Base-by-base conservation (phyloP, 2,888 invertebrate genomes). In the Pollenia griseotomentosa region DNA sequence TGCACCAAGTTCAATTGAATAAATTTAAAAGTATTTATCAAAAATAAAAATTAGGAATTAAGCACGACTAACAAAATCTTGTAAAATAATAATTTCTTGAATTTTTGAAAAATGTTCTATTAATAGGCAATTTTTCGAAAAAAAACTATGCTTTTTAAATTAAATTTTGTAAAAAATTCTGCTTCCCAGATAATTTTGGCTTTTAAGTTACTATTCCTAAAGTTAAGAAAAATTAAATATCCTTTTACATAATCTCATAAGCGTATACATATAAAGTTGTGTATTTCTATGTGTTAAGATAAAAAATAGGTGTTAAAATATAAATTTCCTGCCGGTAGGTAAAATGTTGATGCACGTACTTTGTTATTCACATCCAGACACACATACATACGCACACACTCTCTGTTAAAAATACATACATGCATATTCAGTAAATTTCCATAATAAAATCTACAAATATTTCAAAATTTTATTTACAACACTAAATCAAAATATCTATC, bases 231-330 rank as follows among this genome's bases (percentile, higher is more conserved):
- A 42, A 55, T 48, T 74, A 53, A 57, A 40, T 14, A 53, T 66
- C 4, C 16, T 48, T 55, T 14, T 59, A 6, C 33, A 6, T 33
- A 53, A 82, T 23, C 12, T 7, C n/a, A 48, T 33, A 68, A 46
- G n/a, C 5, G 9, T 12, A 42, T 68, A 40, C 9, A 66, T 11
- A 9, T 66, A 14, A 53, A 40, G 46, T 55, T 73, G 44, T 61
- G 6, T 46, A 51, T 40, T n/a, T 55, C n/a, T 66, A 73, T 80
- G 71, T 81, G 80, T 77, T 79, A 79, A 84, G 73, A 59, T 44
- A 87, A 87, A 84, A 63, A 87, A 61, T 44, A 84, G 83, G 83
- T 87, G 87, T 77, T 68, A 83, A 87, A 63, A 78, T 84, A 81
- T 78, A 83, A 75, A 73, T 80, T 66, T 83, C 59, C 53, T 86